Base-by-base conservation (phyloP, 2,797 vertebrate species). In the Myioborus miniatus region DNA sequence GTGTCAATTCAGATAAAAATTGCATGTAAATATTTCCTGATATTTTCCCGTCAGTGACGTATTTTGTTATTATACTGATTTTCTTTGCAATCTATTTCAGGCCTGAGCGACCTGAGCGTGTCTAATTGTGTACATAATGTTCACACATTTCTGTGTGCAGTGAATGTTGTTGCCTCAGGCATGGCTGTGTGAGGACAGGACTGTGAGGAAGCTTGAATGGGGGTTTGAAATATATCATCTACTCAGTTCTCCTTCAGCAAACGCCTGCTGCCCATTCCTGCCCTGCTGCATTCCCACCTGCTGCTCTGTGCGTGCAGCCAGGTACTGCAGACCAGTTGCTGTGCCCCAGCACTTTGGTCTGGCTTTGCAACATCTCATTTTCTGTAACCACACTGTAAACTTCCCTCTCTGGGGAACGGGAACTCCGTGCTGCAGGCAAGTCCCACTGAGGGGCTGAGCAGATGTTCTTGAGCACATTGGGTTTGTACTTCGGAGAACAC, bases 111-210 rank as follows among this genome's bases (percentile, higher is more conserved):
- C 37, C 22, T 39, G 30, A 74, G 21, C 3, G 0, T 37, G 27
- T 70, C 36, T 49, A 26, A 43, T 22, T 39, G 44, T 17, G 43
- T 46, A 10, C 13, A 20, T 39, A 30, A 7, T 5, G 1, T 39
- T 77, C 8, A 7, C 12, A 37, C 34, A 18, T 55, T 63, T 76
- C 30, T 83, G 1, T 12, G 23, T 27, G 37, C 44, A 12, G 29
- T 23, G 43, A 67, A 23, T 20, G 19, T 15, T 77, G 39, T 8
- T 65, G 56, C 46, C 50, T 30, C 43, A 52, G 34, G 32, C 71
- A 62, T 0, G 0, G 39, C 21, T 75, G 2, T 9, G 5, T 0
- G 20, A 76, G 30, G 75, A 52, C 71, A 69, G 39, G 39, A 18
- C 44, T 47, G 36, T 26, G 60, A 63, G 47, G 11, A 19, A 50